These are phyloP conservation scores for Apis cerana DNA, from an alignment of 1,140 invertebrate species.

Conservation along the genomic window DNA sequence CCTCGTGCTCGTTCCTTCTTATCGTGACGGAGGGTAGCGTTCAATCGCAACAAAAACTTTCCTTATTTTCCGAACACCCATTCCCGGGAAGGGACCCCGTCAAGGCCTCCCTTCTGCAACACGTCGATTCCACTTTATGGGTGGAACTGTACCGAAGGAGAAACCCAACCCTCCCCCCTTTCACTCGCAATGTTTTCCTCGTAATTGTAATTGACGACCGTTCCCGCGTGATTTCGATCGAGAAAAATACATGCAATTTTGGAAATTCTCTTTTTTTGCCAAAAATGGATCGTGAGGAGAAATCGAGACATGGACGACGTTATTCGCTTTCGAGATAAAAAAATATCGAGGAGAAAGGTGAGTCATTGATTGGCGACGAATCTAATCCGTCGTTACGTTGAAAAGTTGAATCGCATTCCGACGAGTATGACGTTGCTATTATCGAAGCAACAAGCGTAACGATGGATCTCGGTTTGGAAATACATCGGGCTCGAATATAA, in stretches of 20 bases:
- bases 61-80: conserved; percentile 56
- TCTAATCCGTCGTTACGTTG: neutral
- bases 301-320: too few relatives aligned
- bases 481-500: neutral
- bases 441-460: neutral
- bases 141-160: neutral
- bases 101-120: neutral
- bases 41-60: conserved; percentile 60
- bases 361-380: conserved; percentile 38
- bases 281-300: too few relatives aligned
- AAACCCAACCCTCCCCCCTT: neutral
- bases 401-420: neutral
- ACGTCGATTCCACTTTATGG: conserved; percentile 49
- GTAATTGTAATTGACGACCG: conserved; percentile 3
- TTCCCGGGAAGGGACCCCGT: neutral
- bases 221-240: neutral
- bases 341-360: neutral
- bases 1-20: conserved; percentile 35
- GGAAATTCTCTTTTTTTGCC: too few relatives aligned
- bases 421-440: neutral
- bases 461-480: neutral
- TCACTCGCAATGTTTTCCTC: neutral
- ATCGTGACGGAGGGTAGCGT: conserved; percentile 46
- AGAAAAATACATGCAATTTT: neutral
- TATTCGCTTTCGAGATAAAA: neutral